A percentile compares a stretch with the other conserved stretches of the same genome.
Conservation (phyloP, 2,113 vertebrate species). For the Saccopteryx leptura region DNA sequence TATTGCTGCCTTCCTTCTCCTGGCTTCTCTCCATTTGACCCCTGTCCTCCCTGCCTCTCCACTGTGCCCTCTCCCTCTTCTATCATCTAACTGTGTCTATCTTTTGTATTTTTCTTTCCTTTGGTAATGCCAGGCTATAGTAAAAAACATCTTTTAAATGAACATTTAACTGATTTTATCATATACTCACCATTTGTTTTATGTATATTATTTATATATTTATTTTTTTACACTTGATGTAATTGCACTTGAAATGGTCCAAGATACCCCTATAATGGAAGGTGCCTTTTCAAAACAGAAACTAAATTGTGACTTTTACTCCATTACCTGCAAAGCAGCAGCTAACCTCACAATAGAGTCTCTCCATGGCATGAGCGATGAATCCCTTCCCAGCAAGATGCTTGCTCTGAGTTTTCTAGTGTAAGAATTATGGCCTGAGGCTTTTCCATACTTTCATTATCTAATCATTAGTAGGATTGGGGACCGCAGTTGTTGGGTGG, state of each 20-base stretch:
- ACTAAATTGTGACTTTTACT: slow-evolving; percentile 32
- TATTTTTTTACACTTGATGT: slow-evolving; percentile 13
- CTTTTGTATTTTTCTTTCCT: neutral
- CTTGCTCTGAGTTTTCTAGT: neutral
- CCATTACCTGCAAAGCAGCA: neutral
- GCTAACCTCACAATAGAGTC: neutral
- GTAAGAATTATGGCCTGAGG: neutral
- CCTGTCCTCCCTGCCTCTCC: neutral
- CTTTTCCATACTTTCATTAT: neutral
- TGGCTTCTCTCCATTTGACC: neutral
- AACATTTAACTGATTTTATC: slow-evolving; percentile 27
- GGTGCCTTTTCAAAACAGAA: slow-evolving; percentile 17
- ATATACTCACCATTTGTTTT: slow-evolving; percentile 5
- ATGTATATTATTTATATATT: neutral
- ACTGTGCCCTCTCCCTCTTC: neutral
- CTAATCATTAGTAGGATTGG: neutral
- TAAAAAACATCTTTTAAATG: neutral
- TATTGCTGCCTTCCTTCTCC: neutral
- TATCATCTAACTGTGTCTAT: neutral
- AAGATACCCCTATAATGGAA: neutral
- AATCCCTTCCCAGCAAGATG: neutral
- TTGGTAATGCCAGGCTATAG: neutral
- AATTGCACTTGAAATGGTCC: slow-evolving; percentile 33
- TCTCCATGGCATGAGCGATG: neutral
- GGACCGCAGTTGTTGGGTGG: neutral